Evolutionary conservation across 2,888 invertebrate species (phyloP).

Genomic region (Xestoiulus laeticollis): DNA sequence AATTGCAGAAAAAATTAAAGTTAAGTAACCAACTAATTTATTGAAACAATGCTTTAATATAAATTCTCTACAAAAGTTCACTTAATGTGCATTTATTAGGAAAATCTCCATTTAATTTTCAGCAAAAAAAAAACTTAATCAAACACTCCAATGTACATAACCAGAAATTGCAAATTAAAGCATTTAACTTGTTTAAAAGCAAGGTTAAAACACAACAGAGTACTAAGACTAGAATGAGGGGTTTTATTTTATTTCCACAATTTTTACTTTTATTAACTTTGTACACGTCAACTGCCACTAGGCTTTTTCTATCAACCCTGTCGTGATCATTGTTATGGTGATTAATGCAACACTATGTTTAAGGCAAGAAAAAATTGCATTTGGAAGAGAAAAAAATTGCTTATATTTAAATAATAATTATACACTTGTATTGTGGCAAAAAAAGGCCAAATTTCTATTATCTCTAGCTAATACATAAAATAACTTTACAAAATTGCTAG

Average conservation of each 20-base stretch:
- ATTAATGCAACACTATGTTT: background rate
- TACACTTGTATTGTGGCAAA: background rate
- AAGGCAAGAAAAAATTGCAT: background rate
- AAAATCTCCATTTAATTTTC: too few relatives aligned
- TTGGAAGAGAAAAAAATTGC: background rate
- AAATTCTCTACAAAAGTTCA: too few relatives aligned
- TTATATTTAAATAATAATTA: background rate
- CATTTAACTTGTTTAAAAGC: background rate
- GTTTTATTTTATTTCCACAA: background rate
- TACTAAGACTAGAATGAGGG: background rate
- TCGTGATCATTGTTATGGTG: background rate
- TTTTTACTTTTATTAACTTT: background rate
- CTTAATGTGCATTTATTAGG: too few relatives aligned
- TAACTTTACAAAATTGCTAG: background rate
- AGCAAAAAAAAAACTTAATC: background rate
- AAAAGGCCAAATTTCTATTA: background rate
- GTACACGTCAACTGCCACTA: background rate
- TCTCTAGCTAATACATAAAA: background rate
- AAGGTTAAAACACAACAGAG: background rate
- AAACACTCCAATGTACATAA: background rate
- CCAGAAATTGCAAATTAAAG: background rate
- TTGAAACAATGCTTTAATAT: too few relatives aligned
- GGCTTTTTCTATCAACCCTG: background rate
- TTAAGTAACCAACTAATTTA: too few relatives aligned
- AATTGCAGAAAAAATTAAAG: too few relatives aligned